These are phyloP conservation scores for Diplazon laetatorius DNA, from an alignment of 2,888 invertebrate species.

Conservation along the genomic window DNA sequence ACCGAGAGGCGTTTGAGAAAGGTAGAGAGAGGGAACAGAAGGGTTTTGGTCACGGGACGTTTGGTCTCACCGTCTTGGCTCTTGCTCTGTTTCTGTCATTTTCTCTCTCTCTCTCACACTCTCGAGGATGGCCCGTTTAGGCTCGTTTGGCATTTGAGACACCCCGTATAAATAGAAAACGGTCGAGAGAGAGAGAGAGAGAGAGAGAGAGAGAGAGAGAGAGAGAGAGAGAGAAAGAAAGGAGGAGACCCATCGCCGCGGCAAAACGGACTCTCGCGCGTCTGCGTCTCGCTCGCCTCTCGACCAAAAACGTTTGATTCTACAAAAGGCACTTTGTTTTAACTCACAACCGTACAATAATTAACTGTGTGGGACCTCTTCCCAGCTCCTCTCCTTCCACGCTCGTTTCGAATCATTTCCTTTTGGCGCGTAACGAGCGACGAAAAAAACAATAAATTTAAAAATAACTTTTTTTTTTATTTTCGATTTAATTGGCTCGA, in stretches of 20 bases:
- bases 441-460: no score
- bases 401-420: no score
- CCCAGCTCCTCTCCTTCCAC: slow-evolving; percentile 15
- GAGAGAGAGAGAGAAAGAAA: no score
- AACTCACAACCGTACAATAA: slow-evolving; percentile 4
- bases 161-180: slow-evolving; percentile 80
- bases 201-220: no score
- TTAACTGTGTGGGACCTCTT: slow-evolving; percentile 2
- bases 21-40: slow-evolving; percentile 54
- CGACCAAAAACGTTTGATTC: slow-evolving; percentile 78
- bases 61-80: slow-evolving; percentile 77
- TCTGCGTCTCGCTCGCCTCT: slow-evolving; percentile 42
- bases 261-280: no score
- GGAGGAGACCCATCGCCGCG: neutral
- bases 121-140: slow-evolving; percentile 71
- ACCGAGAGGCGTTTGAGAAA: no score
- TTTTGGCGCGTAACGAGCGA: no score
- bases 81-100: no score
- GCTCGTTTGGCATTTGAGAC: slow-evolving; percentile 80
- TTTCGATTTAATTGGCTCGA: no score
- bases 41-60: slow-evolving; percentile 78
- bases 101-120: no score
- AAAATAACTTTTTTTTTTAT: no score
- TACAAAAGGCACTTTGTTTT: slow-evolving; percentile 79
- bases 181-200: no score